Base-by-base conservation (phyloP, 2,113 vertebrate species). In the Sylvietta virens region DNA sequence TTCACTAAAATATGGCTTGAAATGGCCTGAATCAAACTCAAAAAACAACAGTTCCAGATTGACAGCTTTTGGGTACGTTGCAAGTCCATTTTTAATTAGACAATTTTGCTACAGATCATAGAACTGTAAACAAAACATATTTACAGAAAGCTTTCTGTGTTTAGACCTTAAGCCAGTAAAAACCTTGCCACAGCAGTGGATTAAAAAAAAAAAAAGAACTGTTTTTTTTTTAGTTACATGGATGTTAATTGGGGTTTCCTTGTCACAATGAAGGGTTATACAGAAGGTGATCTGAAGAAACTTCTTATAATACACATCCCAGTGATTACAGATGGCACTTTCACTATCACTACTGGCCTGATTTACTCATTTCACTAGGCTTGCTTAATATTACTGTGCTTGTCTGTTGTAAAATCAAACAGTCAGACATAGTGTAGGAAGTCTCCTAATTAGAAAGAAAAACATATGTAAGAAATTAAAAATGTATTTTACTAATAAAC, bases 41-140 rank as follows among this genome's bases (percentile, higher is more conserved):
- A 71, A 88, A 81, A 90, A 9, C 4, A 78, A 47, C 37, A 48
- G 31, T 50, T 95, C 47, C 86, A 87, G 86, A 87, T 1, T 76
- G 86, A 94, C 57, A 93, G 69, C 74, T 95, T 95, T 92, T 14
- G 35, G 79, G 71, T 81, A 91, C 47, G 95, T 97, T 93, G 92
- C 80, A 96, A 96, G 23, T 94, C 81, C 71, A 91, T 83, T 98
- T 96, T 97, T 97, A 96, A 97, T 87, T 86, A 96, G 95, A 28
- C 83, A 94, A 62, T 96, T 97, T 97, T 96, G 84, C 92, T 95
- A 62, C 61, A 96, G 82, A 94, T 95, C 97, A 92, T 88, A 78
- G 80, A 97, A 93, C 60, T 92, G 76, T 81, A 97, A 97, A 97
- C 66, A 94, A 97, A 95, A 81, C 76, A 84, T 73, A 91, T 89